Base-by-base conservation (phyloP, 1,140 invertebrate species). In the Tetranychus urticae region DNA sequence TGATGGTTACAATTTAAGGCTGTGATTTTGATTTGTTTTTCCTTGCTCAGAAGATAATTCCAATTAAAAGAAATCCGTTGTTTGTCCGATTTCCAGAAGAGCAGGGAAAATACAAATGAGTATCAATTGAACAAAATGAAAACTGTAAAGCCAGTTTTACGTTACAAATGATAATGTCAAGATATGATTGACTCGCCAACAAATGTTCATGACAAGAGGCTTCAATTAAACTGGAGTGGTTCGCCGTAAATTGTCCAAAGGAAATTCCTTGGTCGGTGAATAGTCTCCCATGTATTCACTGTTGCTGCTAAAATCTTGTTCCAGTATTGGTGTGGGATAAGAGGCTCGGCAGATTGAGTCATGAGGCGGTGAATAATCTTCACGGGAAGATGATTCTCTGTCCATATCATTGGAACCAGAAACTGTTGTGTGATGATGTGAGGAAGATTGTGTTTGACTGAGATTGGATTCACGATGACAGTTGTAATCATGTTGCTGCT, bases 361-460 rank as follows among this genome's bases (percentile, higher is more conserved):
- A 8, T 10, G 33, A 2, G 34, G 55, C 10, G 55, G 34, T 31
- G 33, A 6, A 36, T 31, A 56, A 14, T 36, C 55, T 14, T 56
- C 50, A 52, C 39, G 39, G 39, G 39, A 33, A 23, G 48, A 52
- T 23, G 14, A 52, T 23, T 52, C 48, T 52, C 48, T 52, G 58
- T 75, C 69, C 58, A 76, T 73, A 67, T 77, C 76, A 23, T 73
- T 75, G 61, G 77, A 76, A n/a, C 76, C 77, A 61, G 76, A 76
- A 37, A 78, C 71, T 68, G 78, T 77, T 66, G 77, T 73, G 10
- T 42, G 39, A 42, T 6, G 39, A 42, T 42, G 39, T 6, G 5
- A 10, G 10, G 39, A 42, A 42, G 39, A 42, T 5, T 42, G 39
- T 6, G 39, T 6, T 42, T 42, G 39, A 6, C 5, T 42, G 5